Percentiles rank a stretch among this genome's conserved stretches.
These are phyloP conservation scores for Danio jaintianensis DNA, from an alignment of 2,797 vertebrate species.

Conservation along the genomic window DNA sequence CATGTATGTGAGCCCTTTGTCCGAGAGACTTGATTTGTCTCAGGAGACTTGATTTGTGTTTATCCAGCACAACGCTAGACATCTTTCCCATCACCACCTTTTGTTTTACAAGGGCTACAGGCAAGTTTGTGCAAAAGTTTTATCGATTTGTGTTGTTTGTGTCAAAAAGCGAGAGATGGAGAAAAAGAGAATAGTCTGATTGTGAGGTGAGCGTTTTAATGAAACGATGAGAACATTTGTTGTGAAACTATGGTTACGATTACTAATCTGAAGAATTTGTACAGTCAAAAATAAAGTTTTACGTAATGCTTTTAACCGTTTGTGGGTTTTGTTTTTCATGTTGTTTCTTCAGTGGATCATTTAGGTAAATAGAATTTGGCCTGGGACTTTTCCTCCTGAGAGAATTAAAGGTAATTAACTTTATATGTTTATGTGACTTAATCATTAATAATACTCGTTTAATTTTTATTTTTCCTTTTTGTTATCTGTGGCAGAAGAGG, in stretches of 20 bases:
- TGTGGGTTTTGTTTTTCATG: slow-evolving; percentile 1
- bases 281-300: slow-evolving; percentile 86
- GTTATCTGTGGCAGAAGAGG: neutral
- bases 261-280: slow-evolving; percentile 89
- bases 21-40: slow-evolving; percentile 20
- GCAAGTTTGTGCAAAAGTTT: slow-evolving; percentile 79
- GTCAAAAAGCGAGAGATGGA: slow-evolving; percentile 59
- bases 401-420: neutral
- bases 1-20: slow-evolving; percentile 41
- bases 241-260: slow-evolving; percentile 79
- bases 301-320: slow-evolving; percentile 68
- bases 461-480: neutral
- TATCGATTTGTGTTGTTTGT: slow-evolving; percentile 71
- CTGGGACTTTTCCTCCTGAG: neutral
- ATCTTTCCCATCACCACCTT: slow-evolving; percentile 30
- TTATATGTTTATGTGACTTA: neutral
- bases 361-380: neutral
- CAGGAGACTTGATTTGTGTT: no score
- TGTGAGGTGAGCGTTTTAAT: slow-evolving; percentile 56
- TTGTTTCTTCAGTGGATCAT: neutral
- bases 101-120: slow-evolving; percentile 75
- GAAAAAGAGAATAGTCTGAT: slow-evolving; percentile 59
- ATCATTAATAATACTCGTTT: neutral
- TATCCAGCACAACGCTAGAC: slow-evolving; percentile 32
- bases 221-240: slow-evolving; percentile 68